Evolutionary conservation across 1,140 invertebrate species (phyloP).

Genomic region (Gonioctena quinquepunctata): DNA sequence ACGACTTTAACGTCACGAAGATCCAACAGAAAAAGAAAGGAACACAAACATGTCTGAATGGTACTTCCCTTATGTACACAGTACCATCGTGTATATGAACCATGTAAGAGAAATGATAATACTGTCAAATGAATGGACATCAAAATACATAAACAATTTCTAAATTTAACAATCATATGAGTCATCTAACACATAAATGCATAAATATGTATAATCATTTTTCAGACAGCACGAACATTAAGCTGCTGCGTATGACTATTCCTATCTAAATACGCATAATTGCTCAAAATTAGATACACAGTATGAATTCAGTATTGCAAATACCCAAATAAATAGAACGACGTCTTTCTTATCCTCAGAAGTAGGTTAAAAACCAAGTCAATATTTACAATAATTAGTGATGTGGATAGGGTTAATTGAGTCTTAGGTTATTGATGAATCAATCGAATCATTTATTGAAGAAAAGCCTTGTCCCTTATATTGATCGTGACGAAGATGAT

Average conservation of each 20-base stretch:
- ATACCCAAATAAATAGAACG: not conserved
- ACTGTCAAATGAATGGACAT: conserved; percentile 26
- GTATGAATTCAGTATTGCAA: not conserved
- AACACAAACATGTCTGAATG: conserved; percentile 14
- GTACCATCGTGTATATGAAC: conserved; percentile 14
- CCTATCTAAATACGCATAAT: conserved; percentile 28
- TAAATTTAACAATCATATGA: conserved; percentile 46
- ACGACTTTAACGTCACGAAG: not conserved
- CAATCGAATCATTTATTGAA: no score
- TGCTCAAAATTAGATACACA: not conserved
- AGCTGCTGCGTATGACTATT: conserved; percentile 35
- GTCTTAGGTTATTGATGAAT: no score
- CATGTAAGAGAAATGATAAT: conserved; percentile 15
- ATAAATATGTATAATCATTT: conserved; percentile 32
- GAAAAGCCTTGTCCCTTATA: no score
- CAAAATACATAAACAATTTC: conserved; percentile 49
- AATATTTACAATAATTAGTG: not conserved
- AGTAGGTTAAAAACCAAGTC: not conserved
- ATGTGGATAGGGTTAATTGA: not conserved
- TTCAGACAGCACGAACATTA: conserved; percentile 45
- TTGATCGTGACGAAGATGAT: no score
- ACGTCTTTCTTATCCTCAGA: not conserved
- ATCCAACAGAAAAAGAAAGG: not conserved
- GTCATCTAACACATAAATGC: conserved; percentile 46
- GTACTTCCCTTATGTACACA: conserved; percentile 32